Percentiles rank a stretch among this genome's conserved stretches.
Evolutionary conservation across 2,888 invertebrate genomes (phyloP).

Genomic region (Chymomyza caudatula): DNA sequence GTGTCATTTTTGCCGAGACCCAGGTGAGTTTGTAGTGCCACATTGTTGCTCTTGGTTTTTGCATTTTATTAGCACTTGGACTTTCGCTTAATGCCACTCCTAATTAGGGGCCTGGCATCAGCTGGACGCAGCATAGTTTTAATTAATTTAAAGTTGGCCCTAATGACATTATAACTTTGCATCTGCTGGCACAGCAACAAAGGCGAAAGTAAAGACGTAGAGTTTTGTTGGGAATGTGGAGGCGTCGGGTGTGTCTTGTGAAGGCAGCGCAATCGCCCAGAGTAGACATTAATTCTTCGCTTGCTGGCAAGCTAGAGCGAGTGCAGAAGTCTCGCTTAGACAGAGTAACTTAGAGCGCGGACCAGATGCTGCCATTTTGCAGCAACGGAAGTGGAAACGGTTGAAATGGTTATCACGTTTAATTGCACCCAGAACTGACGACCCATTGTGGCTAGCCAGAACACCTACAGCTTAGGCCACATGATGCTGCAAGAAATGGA

Average conservation of each 20-base stretch:
- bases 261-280: slow-evolving; percentile 16
- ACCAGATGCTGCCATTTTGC: neutral
- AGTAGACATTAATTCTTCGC: neutral
- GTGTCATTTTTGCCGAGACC: slow-evolving; percentile 93
- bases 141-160: slow-evolving; percentile 76
- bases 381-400: neutral
- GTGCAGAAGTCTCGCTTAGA: neutral
- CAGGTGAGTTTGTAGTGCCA: slow-evolving; percentile 81
- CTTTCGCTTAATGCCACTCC: slow-evolving; percentile 51
- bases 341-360: neutral
- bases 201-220: slow-evolving; percentile 30
- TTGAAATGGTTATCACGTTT: neutral
- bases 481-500: too few species aligned
- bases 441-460: neutral
- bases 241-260: slow-evolving; percentile 44
- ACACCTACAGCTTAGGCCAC: too few species aligned
- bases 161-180: slow-evolving; percentile 74
- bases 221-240: slow-evolving; percentile 62
- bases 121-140: slow-evolving; percentile 68
- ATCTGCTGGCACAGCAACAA: slow-evolving; percentile 23
- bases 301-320: neutral
- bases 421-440: neutral
- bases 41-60: neutral
- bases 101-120: slow-evolving; percentile 66
- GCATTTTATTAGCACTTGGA: neutral